Base-by-base conservation (phyloP, 2,888 invertebrate genomes). In the Augochlorella aurata region DNA sequence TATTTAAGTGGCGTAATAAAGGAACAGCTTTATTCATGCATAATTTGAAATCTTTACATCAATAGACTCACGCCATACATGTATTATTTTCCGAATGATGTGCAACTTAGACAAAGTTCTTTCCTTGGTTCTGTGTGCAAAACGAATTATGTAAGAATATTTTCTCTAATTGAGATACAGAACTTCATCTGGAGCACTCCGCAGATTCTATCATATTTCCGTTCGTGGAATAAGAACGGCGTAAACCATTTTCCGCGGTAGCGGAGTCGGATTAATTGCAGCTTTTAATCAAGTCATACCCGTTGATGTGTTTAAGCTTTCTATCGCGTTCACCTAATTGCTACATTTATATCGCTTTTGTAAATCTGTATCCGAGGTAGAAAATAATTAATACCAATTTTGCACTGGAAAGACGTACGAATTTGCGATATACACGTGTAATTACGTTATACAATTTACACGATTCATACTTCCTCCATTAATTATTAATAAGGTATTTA, bases 161-260 rank as follows among this genome's bases (percentile, higher is more conserved):
- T 54, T 54, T 54, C 54, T 21, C 54, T 54, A 54, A 54, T 54
- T 54, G 54, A 54, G 54, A 54, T 12, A 54, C 54, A 54, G 12
- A 54, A 54, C 54, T 54, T 10, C 21, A 21, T 54, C 54, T 21
- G 21, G 12, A 21, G 21, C 21, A 21, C 54, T 54, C 54, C 54
- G 12, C 54, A 12, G 54, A 21, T 54, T 54, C 21, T 54, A n/a
- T 54, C 21, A 54, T 21, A 14, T 54, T 54, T 54, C 54, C 21
- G 21, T 54, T 21, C 54, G 0, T 5, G 21, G 54, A 54, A 54
- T 54, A 21, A 54, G 54, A 54, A 54, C 21, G 54, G 54, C 54
- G 12, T 21, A 24, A 14, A 54, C 54, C 21, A 54, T 12, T 54
- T 21, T 10, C 1, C 54, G 12, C 12, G 21, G 54, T 21, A 54